Conservation (phyloP, 2,113 vertebrate species). For the Eira barbara region DNA sequence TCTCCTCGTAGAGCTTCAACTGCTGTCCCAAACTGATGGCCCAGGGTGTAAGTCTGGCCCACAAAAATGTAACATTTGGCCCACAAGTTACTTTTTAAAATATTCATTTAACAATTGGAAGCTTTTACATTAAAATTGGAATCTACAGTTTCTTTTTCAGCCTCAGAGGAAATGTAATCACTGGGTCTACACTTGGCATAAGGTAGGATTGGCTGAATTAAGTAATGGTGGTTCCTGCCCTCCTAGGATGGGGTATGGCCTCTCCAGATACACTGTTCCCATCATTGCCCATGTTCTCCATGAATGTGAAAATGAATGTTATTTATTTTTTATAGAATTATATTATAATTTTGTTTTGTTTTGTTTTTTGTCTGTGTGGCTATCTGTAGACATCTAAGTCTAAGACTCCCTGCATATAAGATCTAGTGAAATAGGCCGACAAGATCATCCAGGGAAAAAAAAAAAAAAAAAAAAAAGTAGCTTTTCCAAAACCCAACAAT, state of each 20-base stretch:
- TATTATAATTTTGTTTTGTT: neutral
- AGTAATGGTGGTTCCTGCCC: neutral
- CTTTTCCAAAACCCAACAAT: neutral
- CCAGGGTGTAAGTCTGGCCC: neutral
- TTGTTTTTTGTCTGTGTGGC: neutral
- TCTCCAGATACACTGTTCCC: neutral
- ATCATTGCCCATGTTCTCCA: neutral
- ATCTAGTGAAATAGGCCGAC: neutral
- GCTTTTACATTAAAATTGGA: neutral
- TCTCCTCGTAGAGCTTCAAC: neutral
- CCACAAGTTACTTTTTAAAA: neutral
- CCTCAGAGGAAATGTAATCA: neutral
- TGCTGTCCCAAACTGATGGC: neutral
- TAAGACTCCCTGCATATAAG: neutral
- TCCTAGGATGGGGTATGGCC: rapidly evolving
- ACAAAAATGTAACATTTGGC: neutral
- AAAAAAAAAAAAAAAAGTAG: neutral
- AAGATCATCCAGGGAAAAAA: neutral
- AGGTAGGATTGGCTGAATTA: neutral
- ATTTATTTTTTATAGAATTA: neutral
- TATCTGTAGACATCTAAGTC: neutral
- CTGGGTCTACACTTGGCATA: rapidly evolving
- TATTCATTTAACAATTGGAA: neutral
- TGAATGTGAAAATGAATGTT: neutral
- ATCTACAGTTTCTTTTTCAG: neutral